A percentile compares a stretch with the other conserved stretches of the same genome.
Evolutionary conservation across 1,140 invertebrate species (phyloP).

Genomic region (Heterodera carotae): DNA sequence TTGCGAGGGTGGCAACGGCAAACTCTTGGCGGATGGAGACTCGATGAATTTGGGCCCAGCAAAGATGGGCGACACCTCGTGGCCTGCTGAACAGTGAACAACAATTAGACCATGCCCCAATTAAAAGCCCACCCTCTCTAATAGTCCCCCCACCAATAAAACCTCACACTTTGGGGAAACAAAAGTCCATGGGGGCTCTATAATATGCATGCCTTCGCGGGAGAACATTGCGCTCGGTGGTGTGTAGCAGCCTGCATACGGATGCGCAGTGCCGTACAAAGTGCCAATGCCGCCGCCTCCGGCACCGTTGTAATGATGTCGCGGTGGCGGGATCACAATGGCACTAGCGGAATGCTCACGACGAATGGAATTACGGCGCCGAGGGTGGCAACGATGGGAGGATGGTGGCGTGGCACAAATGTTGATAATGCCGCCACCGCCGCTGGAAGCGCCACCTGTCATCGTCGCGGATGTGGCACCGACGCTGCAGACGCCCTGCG

Average conservation of each 20-base stretch:
- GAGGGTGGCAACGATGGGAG: background rate
- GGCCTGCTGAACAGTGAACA: slow-evolving; percentile 15
- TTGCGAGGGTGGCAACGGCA: slow-evolving; percentile 39
- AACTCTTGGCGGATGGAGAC: slow-evolving; percentile 39
- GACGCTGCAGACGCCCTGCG: too few species aligned
- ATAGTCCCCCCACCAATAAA: too few species aligned
- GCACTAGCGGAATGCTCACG: slow-evolving; percentile 37
- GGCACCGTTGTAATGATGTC: background rate
- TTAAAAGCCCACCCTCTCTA: too few species aligned
- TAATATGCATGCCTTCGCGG: background rate
- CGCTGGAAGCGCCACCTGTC: background rate
- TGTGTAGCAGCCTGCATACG: slow-evolving; percentile 17
- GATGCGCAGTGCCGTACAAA: background rate
- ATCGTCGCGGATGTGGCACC: too few species aligned
- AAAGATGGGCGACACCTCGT: slow-evolving; percentile 35
- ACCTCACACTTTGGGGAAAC: too few species aligned
- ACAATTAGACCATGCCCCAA: slow-evolving; percentile 4
- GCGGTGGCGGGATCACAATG: slow-evolving; percentile 18
- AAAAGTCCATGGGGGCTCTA: too few species aligned
- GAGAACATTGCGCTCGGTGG: slow-evolving; percentile 4
- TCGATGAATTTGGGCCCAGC: slow-evolving; percentile 41
- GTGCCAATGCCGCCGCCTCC: slow-evolving; percentile 1
- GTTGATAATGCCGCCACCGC: slow-evolving; percentile 12
- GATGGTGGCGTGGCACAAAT: slow-evolving; percentile 23
- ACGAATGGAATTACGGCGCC: slow-evolving; percentile 24